Base-by-base conservation (phyloP, 2,797 vertebrate genomes). In the Amniataba percoides region DNA sequence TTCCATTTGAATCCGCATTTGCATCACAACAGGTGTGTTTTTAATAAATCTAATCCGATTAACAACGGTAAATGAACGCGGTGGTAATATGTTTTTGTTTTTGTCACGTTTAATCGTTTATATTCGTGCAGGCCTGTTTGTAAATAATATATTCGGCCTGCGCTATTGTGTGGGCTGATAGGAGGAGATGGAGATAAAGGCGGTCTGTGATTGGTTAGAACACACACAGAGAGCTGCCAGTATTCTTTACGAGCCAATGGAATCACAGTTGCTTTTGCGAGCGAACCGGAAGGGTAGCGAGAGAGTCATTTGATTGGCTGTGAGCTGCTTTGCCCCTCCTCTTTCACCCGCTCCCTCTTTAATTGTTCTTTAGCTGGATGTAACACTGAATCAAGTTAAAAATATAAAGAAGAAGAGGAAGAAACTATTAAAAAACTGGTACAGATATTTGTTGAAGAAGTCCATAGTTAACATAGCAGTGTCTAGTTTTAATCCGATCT, bases 181-280 rank as follows among this genome's bases (percentile, higher is more conserved):
- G 90, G 86, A 63, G 88, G 90, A 77, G 89, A 91, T 89, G 91
- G 91, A 91, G 87, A 81, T 83, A 57, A 87, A 91, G 87, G 89
- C 82, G 77, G 73, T 70, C 76, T 64, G 80, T 71, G 74, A 91
- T 91, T 85, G 91, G 89, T 74, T 89, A 65, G 88, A 75, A 19
- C 66, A 25, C 72, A 63, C 27, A 11, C 42, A 25, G 3, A 11
- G 39, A 11, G 25, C 81, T 88, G 94, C 86, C 94, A 48, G n/a
- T 94, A 82, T 77, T 77, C 40, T 3, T 2, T 18, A 4, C 5
- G 57, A 89, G 87, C 97, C 94, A 97, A 97, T 97, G 51, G 89
- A 69, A 87, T 78, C 15, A 55, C 87, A 69, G 80, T 68, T 95
- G 0, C 82, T 72, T 78, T 92, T 81, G 78, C 19, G 11, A 65